Base-by-base conservation (phyloP, 2,113 vertebrate species). In the Garra rufa region DNA sequence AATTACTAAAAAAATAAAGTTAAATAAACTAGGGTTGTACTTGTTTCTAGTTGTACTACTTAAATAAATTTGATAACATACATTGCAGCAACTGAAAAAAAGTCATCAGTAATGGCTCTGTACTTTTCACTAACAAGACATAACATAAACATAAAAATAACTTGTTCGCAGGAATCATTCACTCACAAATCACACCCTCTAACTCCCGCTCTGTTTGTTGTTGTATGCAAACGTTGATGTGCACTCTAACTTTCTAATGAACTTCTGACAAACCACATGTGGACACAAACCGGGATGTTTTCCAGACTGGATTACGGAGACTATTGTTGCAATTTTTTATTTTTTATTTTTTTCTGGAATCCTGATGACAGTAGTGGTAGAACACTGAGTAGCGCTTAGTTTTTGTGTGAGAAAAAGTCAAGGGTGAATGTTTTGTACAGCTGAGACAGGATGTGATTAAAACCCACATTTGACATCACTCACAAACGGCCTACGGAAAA, bases 381-480 rank as follows among this genome's bases (percentile, higher is more conserved):
- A 55, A 34, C 28, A 21, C 0, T 14, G 5, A n/a, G 21, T 10
- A 55, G 15, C 28, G 10, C 28, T 52, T 21, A 57, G 28, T 5
- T 14, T 28, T 76, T 52, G 11, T 57, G 0, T 13, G 28, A 57
- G 50, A 76, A 14, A 55, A 57, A 76, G 73, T 74, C 71, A 28
- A 30, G 26, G 73, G 26, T 55, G 19, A 76, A 57, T 13, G 50
- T 57, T n/a, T n/a, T 57, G 26, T 26, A 24, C 43, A 19, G 30
- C 24, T 67, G 13, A 28, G 38, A 30, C 11, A 83, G 71, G 19
- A 83, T 63, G 43, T 76, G 24, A 83, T 83, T 65, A 52, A 76
- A 67, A 9, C 19, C 28, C 30, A 6, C 44, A 17, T 76, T 65
- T 50, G 43, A 76, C 28, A 76, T 76, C 43, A 24, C 21, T 44